These are phyloP conservation scores for Oenanthe oenanthe DNA, from an alignment of 2,113 vertebrate species.

Conservation along the genomic window DNA sequence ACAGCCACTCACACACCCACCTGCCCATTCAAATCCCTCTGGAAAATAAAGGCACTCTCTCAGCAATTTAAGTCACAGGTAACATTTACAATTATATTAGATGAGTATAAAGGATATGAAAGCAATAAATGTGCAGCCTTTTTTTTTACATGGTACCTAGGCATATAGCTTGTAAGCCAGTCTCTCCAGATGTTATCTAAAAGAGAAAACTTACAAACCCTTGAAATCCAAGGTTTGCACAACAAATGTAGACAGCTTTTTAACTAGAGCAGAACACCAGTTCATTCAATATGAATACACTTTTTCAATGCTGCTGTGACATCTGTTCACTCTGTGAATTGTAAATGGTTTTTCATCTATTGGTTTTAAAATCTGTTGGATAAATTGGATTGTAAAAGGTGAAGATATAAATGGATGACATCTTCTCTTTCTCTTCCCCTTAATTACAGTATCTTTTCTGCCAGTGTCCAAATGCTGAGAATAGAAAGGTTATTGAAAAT, in stretches of 20 bases:
- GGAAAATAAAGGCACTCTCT: background rate
- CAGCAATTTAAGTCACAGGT: background rate
- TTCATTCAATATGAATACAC: conserved; percentile 52
- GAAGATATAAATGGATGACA: conserved; percentile 31
- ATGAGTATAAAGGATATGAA: background rate
- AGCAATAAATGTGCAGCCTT: background rate
- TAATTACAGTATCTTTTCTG: conserved; percentile 9
- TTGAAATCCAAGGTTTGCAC: conserved; percentile 60
- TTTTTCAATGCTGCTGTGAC: conserved; percentile 63
- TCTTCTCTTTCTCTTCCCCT: background rate
- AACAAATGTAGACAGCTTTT: conserved; percentile 68
- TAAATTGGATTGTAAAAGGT: conserved; percentile 52
- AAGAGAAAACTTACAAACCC: conserved; percentile 59
- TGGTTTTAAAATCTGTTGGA: conserved; percentile 24
- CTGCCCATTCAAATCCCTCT: background rate
- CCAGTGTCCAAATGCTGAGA: background rate
- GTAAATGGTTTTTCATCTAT: conserved; percentile 43
- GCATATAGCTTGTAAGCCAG: background rate
- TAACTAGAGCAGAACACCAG: conserved; percentile 64
- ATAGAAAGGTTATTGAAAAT: conserved; percentile 30
- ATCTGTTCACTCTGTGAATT: conserved; percentile 66
- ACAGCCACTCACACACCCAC: rapidly evolving
- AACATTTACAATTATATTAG: background rate
- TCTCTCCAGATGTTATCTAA: conserved; percentile 69
- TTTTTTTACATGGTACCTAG: background rate